Evolutionary conservation across 2,113 vertebrate genomes (phyloP), one percentile per base, ranked within the genome.

Genomic region (Oncorhynchus gorbuscha): DNA sequence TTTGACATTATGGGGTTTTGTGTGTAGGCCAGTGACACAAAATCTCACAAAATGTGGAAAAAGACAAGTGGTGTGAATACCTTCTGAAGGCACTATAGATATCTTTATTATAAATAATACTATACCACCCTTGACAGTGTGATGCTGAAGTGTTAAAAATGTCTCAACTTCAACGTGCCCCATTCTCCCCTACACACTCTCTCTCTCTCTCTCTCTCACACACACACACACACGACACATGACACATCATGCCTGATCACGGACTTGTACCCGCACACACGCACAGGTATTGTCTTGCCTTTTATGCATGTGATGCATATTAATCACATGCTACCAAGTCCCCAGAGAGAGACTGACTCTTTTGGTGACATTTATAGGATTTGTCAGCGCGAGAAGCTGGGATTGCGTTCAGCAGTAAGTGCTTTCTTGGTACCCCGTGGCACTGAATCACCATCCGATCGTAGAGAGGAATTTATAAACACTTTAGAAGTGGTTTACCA

Each of bases 401-500:
- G 74, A 78, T 69, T 69, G 81, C 75, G 75, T 82, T 26, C 67
- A 80, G 68, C 74, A 67, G 76, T 71, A 80, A 86, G 82, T 79
- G 87, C 74, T 88, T 87, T 84, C 85, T 77, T 70, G 79, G 84
- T 83, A 65, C 79, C 68, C 73, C 35, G 66, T 77, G 79, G 78
- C 84, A 88, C 79, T 72, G 81, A 80, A 80, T 82, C 82, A 73
- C 68, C 73, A 77, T 77, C 48, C 24, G 72, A 76, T 74, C 72
- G 59, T 78, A 71, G 55, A 77, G 71, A 74, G 67, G 79, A 77
- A 66, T 75, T 85, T 75, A 81, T 77, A 80, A 87, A 83, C 79
- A 83, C 79, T 85, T 86, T 24, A 74, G 81, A 84, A 80, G 79
- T 79, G 85, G 83, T 86, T 89, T 73, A 83, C 66, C 81, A 79